Base-by-base conservation (phyloP, 2,888 invertebrate genomes). In the Panorpa germanica region DNA sequence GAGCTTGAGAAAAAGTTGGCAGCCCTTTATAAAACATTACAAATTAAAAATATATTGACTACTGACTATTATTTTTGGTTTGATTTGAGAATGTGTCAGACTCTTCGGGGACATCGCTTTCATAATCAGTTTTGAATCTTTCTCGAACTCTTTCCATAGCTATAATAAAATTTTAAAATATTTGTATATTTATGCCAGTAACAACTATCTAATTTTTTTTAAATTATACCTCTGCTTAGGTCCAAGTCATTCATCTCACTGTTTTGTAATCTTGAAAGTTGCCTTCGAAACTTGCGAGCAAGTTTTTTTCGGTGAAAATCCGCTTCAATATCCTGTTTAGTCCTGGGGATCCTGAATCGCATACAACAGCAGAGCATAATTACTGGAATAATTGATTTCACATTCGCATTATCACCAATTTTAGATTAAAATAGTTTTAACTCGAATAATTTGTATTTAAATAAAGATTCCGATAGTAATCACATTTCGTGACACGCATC, bases 251-350 rank as follows among this genome's bases (percentile, higher is more conserved):
- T 68, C 44, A 88, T 80, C 47, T 83, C 80, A 5, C 74, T 65
- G 48, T 86, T 83, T 44, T 76, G 74, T 41, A 90, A 81, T 40
- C 75, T 69, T 44, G 73, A 69, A 26, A 90, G 57, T 45, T 83
- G 70, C 41, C 77, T 72, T 7, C 78, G 66, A 50, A 90, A 90
- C 50, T 77, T 82, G 40, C 66, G 65, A 1, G 85, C 75, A 27
- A 90, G 70, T 50, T 72, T 76, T 43, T 81, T 73, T 12, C 90
- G 63, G 42, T 81, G 73, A 52, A 80, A 86, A 53, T 91, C 86
- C 1, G 86, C 88, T 50, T 90, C 88, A 37, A 93, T 91, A 55
- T 91, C 88, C 52, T 90, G 88, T 50, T 90, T 90, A 1, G 91
- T 91, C 31, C 91, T 64, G 2, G 91, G 91, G 40, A 93, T 80